Evolutionary conservation across 2,113 vertebrate genomes (phyloP).

Genomic region (Sminthopsis crassicaudata): DNA sequence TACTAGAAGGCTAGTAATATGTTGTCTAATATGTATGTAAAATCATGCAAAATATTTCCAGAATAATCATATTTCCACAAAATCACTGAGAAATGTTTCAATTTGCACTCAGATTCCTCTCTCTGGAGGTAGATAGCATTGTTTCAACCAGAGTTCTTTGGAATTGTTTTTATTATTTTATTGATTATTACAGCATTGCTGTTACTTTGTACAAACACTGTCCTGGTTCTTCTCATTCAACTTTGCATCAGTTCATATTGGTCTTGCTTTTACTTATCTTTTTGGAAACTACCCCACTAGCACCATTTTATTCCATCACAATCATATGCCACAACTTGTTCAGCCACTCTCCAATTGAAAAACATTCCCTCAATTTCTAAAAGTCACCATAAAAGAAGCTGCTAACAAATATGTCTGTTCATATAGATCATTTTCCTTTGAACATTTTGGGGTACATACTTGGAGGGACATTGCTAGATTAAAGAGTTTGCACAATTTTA

Average conservation of each 20-base stretch:
- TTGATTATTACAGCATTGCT: neutral
- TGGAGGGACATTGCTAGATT: neutral
- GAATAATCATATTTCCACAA: neutral
- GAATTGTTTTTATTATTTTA: neutral
- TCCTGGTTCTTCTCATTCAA: neutral
- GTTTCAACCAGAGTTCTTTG: neutral
- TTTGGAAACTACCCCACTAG: neutral
- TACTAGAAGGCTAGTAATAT: neutral
- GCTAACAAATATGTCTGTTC: too few relatives aligned
- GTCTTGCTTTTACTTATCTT: neutral
- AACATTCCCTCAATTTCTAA: neutral
- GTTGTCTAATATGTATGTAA: neutral
- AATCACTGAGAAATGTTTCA: neutral
- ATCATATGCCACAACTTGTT: neutral
- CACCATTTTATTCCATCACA: neutral
- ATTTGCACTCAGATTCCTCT: neutral
- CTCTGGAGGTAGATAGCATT: too few relatives aligned
- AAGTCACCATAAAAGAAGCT: neutral
- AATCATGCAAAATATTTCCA: neutral
- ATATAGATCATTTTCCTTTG: neutral
- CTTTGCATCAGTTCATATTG: neutral
- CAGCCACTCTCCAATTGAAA: neutral
- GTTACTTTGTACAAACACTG: neutral
- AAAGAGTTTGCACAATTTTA: neutral
- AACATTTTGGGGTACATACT: neutral